Conservation (phyloP, 2,888 invertebrate genomes). For the Horisme vitalbata region DNA sequence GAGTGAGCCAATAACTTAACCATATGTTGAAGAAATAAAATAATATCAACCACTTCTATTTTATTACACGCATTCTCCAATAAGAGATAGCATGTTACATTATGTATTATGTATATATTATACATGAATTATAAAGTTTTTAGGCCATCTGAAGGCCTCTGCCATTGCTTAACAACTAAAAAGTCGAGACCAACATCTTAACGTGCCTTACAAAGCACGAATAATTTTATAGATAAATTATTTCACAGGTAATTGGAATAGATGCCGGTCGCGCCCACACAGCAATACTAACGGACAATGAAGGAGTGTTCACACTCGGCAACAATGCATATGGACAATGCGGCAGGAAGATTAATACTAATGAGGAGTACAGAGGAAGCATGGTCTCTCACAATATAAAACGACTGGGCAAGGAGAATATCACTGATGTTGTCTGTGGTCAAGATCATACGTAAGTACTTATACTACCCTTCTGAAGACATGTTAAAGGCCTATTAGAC, state of each 20-base stretch:
- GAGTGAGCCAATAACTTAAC: no score
- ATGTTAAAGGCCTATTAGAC: background rate
- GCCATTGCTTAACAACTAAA: no score
- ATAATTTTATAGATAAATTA: background rate
- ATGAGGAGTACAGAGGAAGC: slow-evolving; percentile 89
- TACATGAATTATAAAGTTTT: no score
- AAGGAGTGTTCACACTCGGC: slow-evolving; percentile 92
- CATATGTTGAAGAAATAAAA: no score
- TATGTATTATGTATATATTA: no score
- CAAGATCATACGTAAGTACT: slow-evolving; percentile 94
- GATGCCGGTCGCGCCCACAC: slow-evolving; percentile 95
- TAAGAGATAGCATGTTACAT: no score
- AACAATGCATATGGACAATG: slow-evolving; percentile 98
- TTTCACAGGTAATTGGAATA: slow-evolving; percentile 64
- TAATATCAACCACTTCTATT: no score
- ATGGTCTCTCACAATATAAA: slow-evolving; percentile 86
- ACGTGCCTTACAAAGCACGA: no score
- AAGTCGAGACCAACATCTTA: no score
- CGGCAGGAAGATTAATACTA: slow-evolving; percentile 89
- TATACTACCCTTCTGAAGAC: background rate
- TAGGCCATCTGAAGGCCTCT: no score
- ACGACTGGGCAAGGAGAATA: slow-evolving; percentile 83
- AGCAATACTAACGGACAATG: slow-evolving; percentile 88
- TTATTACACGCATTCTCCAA: no score
- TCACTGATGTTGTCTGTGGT: slow-evolving; percentile 90